Conservation (phyloP, 53 echinoderm and acorn worm species). For the Actinopyga echinites region DNA sequence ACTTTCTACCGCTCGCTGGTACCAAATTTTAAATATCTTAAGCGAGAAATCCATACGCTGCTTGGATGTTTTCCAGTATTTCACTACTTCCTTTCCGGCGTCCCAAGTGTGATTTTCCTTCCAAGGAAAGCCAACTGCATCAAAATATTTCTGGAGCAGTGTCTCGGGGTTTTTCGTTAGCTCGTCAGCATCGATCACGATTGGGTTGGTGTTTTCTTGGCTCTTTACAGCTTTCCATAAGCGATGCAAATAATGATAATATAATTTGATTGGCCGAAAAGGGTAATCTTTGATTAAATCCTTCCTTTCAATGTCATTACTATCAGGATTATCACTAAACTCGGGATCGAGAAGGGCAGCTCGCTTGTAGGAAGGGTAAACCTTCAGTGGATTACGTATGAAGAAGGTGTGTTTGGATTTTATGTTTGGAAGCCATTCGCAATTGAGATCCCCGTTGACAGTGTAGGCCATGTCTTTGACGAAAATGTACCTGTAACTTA, state of each 20-base stretch:
- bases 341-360: not conserved
- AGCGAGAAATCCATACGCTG: too few species aligned
- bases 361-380: not conserved
- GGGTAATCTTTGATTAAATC: not conserved
- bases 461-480: not conserved
- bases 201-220: not conserved
- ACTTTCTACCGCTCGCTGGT: too few species aligned
- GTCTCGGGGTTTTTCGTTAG: not conserved
- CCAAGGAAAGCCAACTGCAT: constrained; percentile 10
- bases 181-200: not conserved
- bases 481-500: not conserved
- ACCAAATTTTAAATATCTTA: too few species aligned
- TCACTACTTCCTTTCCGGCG: not conserved
- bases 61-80: too few species aligned
- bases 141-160: not conserved
- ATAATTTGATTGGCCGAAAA: not conserved
- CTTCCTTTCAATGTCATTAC: not conserved
- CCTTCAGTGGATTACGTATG: not conserved
- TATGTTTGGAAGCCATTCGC: not conserved
- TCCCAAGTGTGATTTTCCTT: not conserved
- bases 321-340: not conserved
- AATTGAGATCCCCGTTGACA: not conserved
- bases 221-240: constrained; percentile 9
- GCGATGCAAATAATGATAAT: not conserved
- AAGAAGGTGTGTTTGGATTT: not conserved